Evolutionary conservation across 2,113 vertebrate species (phyloP), one percentile per base, ranked within the genome.

Genomic region (Macrotus californicus): DNA sequence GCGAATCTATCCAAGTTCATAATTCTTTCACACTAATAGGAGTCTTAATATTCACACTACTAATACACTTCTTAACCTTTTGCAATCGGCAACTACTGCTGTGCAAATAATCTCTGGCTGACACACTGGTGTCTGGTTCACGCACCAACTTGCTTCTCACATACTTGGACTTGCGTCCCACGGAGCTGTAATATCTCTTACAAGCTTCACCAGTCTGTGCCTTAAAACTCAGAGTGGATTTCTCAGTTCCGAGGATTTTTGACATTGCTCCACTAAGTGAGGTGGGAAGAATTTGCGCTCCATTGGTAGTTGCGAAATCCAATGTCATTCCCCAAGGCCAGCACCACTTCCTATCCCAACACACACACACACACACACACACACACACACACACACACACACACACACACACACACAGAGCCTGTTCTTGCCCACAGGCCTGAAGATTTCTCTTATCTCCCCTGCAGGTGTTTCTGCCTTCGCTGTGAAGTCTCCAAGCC

Each of bases 61-160:
- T 2, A 34, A 79, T 3, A 52, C 39, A 81, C 91, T 76, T 93
- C 61, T 61, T 87, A 2, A 0, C 70, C 82, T 82, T 94, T 67
- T 29, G 9, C 8, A 89, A 54, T 59, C 73, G 96, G 94, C 0
- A 16, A 29, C 86, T 70, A 31, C 29, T 5, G 26, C 80, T 66
- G 10, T 88, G 95, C 93, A 83, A 59, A 96, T 6, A 96, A 96
- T 88, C 84, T 69, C 69, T 21, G 34, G 91, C 46, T 97, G 94
- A 89, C 12, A 8, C 86, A 89, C 41, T 59, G 39, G 67, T 48
- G 91, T 56, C 96, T 93, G 66, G 29, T 36, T 86, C 26, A 43
- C 15, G 14, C 0, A 0, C 50, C 82, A 77, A 19, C 0, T 0
- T 67, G 22, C 54, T 94, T 59, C 83, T 76, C 82, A 87, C 77